These are phyloP conservation scores for Orthosia cruda DNA, from an alignment of 2,888 invertebrate species.

Conservation along the genomic window DNA sequence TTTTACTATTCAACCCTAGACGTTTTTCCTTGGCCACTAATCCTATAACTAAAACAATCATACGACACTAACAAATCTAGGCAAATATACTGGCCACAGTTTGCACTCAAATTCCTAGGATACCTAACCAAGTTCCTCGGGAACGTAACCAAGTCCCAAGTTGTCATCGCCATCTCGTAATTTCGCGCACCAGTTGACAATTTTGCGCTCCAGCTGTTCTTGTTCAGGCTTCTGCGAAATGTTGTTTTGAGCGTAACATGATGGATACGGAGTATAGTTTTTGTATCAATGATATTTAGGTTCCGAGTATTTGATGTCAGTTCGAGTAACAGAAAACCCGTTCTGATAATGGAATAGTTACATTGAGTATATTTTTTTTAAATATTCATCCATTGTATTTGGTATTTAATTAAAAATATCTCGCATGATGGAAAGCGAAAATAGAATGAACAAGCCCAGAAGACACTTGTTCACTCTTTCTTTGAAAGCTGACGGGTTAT, in stretches of 20 bases:
- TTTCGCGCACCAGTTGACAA: constrained; percentile 20
- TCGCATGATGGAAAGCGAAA: too few relatives aligned
- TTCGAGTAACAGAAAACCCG: neutral
- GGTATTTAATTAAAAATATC: too few relatives aligned
- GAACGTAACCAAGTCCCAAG: constrained; percentile 11
- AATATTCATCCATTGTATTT: too few relatives aligned
- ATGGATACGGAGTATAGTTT: neutral
- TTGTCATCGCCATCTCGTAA: neutral
- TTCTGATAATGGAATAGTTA: neutral
- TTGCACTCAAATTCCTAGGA: neutral
- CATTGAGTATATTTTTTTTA: too few relatives aligned
- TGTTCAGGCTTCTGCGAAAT: constrained; percentile 5
- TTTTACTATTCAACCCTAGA: neutral
- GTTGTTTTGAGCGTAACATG: neutral
- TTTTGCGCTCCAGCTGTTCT: constrained; percentile 21
- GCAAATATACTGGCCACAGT: neutral
- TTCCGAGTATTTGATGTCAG: neutral
- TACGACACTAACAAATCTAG: neutral
- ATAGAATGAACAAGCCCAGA: too few relatives aligned
- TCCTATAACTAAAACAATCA: neutral
- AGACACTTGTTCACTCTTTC: too few relatives aligned
- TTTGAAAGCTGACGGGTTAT: too few relatives aligned
- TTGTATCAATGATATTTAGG: neutral
- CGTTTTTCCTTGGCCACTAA: neutral
- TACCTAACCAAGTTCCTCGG: too few relatives aligned